Evolutionary conservation across 2,797 vertebrate species (phyloP).

Genomic region (Rhyacichthys aspro): DNA sequence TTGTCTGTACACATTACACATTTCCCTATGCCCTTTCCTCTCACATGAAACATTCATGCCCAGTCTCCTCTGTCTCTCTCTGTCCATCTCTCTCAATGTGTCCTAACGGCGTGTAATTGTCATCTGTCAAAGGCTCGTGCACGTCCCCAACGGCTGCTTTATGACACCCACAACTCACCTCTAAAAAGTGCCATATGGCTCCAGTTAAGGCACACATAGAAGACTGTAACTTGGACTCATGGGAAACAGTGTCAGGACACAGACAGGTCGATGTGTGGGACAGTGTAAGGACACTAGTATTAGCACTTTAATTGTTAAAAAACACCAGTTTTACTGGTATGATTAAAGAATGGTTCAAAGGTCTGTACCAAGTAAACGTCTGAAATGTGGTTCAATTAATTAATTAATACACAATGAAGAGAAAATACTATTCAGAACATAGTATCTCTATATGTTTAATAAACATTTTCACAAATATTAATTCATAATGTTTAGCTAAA

Average conservation of each 20-base stretch:
- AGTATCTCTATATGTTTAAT: too few species aligned
- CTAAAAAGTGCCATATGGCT: conserved; percentile 56
- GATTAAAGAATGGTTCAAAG: too few species aligned
- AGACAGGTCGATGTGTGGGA: conserved; percentile 23
- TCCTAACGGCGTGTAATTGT: conserved; percentile 69
- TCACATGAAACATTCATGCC: conserved; percentile 13
- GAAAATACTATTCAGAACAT: too few species aligned
- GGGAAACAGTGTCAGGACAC: conserved; percentile 41
- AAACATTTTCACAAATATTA: too few species aligned
- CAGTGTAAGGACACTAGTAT: neutral
- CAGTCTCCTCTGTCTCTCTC: neutral
- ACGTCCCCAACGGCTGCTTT: conserved; percentile 60
- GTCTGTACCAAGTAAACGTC: too few species aligned
- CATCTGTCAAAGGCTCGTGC: conserved; percentile 62
- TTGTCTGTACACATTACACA: too few species aligned
- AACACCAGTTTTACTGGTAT: too few species aligned
- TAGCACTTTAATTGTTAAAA: too few species aligned
- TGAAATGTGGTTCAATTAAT: too few species aligned
- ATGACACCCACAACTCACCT: conserved; percentile 56
- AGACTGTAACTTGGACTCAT: conserved; percentile 45
- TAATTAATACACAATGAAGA: too few species aligned
- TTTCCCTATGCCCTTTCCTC: neutral
- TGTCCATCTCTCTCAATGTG: conserved; percentile 45
- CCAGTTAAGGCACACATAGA: conserved; percentile 48
- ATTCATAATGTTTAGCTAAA: too few species aligned